Base-by-base conservation (phyloP, 2,888 invertebrate genomes). In the Pilophorus perplexus region DNA sequence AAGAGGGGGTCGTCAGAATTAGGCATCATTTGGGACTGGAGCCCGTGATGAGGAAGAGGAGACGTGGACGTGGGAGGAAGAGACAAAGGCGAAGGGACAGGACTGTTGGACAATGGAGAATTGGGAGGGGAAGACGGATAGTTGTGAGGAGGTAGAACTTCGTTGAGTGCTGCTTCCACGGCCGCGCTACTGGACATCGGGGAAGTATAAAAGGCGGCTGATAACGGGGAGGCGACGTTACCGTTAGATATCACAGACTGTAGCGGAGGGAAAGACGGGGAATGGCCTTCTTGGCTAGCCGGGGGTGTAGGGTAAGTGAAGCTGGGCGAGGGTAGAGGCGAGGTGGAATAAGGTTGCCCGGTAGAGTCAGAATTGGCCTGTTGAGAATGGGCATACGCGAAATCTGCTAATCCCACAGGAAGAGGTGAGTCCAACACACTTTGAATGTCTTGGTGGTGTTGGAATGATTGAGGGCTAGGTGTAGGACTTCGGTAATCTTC, bases 171-270 rank as follows among this genome's bases (percentile, higher is more conserved):
- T 77, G 90, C 90, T 76, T 91, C 91, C 1, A 91, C 90, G 72
- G 90, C 90, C 73, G 89, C 90, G 54, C 90, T 89, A 72, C 89
- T 89, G 2, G 90, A 90, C 84, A 91, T 90, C 12, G 89, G 88
- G 38, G 86, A 85, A 48, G 89, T 89, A 75, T 89, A 91, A 76
- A 89, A 91, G 3, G 89, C 90, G 64, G 89, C 89, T 8, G 90
- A 89, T 12, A 90, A 78, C 1, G 90, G 90, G 1, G 90, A 90
- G 0, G 88, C 86, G 68, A 89, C 86, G 0, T 88, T 86, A 68
- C 89, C 85, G 40, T 73, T 72, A n/a, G 74, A 74, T 59, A 74
- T 74, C 48, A 74, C 74, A 16, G 74, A 73, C 57, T 74, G 73
- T 22, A 74, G 76, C 60, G 81, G 79, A 16, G 73, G 72, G 50